A percentile compares a stretch with the other conserved stretches of the same genome.
Evolutionary conservation across 2,113 vertebrate genomes (phyloP).

Genomic region (Lepisosteus oculatus): DNA sequence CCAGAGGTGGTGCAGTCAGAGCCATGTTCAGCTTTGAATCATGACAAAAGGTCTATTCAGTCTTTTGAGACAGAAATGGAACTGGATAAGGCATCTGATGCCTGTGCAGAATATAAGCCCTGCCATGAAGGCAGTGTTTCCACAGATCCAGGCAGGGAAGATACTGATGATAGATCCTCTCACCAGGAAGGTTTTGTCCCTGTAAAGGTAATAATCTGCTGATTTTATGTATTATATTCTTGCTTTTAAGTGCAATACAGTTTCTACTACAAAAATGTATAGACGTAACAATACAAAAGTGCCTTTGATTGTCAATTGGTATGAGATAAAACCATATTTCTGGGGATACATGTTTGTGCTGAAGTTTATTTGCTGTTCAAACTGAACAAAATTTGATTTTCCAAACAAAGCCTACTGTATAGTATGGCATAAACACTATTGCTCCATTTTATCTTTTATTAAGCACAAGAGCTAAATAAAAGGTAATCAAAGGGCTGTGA

Average conservation of each 20-base stretch:
- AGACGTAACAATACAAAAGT: too few relatives aligned
- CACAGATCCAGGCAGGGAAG: neutral
- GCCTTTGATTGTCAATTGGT: neutral
- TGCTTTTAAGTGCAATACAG: neutral
- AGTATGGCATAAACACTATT: too few relatives aligned
- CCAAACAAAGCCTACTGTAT: too few relatives aligned
- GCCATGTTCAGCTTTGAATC: neutral
- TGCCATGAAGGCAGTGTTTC: neutral
- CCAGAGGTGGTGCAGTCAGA: slow-evolving; percentile 2
- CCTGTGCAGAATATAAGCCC: slow-evolving; percentile 36
- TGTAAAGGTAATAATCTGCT: slow-evolving; percentile 16
- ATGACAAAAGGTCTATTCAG: slow-evolving; percentile 32
- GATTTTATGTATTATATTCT: neutral
- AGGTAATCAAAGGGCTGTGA: too few relatives aligned
- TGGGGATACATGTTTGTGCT: too few relatives aligned
- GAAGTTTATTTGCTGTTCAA: too few relatives aligned
- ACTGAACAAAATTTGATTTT: too few relatives aligned
- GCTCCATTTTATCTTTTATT: too few relatives aligned
- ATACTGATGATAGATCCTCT: neutral
- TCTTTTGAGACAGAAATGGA: slow-evolving; percentile 40
- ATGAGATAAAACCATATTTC: neutral
- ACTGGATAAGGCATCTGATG: slow-evolving; percentile 25
- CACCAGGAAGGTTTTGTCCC: slow-evolving; percentile 1
- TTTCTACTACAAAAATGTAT: too few relatives aligned
- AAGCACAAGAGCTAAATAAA: too few relatives aligned